Percentiles rank a stretch among this genome's conserved stretches.
These are phyloP conservation scores for Cariama cristata DNA, from an alignment of 2,113 vertebrate genomes.

Conservation along the genomic window DNA sequence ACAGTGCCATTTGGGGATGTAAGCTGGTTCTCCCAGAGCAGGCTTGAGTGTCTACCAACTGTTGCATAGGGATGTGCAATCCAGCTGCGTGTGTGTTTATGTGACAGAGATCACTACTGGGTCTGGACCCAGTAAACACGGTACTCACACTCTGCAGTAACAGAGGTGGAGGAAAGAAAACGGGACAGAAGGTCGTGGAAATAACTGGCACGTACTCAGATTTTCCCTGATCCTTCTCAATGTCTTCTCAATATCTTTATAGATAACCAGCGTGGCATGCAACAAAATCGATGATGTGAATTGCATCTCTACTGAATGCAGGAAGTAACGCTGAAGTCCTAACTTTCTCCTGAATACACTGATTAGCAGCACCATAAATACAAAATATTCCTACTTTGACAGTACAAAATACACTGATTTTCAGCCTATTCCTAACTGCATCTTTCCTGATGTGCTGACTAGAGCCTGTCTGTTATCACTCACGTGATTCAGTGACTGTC, in stretches of 20 bases:
- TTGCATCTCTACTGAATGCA: not conserved
- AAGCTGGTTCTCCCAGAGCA: not conserved
- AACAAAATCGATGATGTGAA: not conserved
- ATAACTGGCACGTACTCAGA: fast-evolving
- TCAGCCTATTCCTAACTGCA: not conserved
- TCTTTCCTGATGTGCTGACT: not conserved
- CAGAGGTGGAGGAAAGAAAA: not conserved
- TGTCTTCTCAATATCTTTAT: not conserved
- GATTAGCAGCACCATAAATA: not conserved
- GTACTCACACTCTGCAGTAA: not conserved
- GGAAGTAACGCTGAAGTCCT: not conserved
- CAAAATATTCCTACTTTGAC: not conserved
- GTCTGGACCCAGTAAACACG: not conserved
- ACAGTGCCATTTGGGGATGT: fast-evolving
- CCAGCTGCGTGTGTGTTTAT: not conserved
- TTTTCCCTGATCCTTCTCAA: not conserved
- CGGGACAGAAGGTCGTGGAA: not conserved
- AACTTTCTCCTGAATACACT: not conserved
- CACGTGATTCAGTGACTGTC: not conserved
- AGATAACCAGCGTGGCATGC: not conserved
- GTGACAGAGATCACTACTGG: not conserved
- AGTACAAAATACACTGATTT: not conserved
- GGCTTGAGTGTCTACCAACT: not conserved
- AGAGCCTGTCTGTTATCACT: not conserved
- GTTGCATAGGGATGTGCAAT: fast-evolving